Percentiles rank a stretch among this genome's conserved stretches.
Evolutionary conservation across 2,797 vertebrate species (phyloP).

Genomic region (Ceyx erithaca): DNA sequence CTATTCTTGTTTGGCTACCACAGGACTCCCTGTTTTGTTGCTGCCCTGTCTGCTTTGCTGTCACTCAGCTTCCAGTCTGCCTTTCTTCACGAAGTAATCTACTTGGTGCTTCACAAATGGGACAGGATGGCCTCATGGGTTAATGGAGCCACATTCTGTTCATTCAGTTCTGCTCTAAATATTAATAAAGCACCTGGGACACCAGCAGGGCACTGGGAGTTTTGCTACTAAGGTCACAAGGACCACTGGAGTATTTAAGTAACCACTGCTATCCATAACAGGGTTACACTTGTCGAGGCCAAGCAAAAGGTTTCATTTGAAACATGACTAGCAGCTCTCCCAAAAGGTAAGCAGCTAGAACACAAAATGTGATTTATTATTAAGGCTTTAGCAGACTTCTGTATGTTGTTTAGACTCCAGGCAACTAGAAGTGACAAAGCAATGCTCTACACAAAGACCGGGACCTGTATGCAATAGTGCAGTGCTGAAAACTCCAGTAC

Average conservation of each 20-base stretch:
- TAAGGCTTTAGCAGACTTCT: background rate
- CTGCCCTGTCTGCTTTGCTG: background rate
- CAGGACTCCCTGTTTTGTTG: rapidly evolving
- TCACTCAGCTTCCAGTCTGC: background rate
- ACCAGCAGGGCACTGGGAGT: background rate
- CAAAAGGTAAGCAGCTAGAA: background rate
- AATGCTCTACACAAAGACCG: background rate
- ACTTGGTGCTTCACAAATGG: background rate
- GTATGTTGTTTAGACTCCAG: background rate
- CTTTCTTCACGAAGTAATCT: background rate
- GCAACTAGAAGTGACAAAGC: background rate
- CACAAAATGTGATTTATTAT: background rate
- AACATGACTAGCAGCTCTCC: background rate
- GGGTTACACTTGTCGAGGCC: background rate
- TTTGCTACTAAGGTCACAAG: background rate
- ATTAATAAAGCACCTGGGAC: background rate
- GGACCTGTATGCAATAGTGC: background rate
- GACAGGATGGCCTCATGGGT: background rate
- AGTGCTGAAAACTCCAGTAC: background rate
- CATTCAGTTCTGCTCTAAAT: background rate
- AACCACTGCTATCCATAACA: background rate
- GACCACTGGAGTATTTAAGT: background rate
- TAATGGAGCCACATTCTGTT: background rate
- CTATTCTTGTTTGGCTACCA: background rate
- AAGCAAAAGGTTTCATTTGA: background rate